Base-by-base conservation (phyloP, 1,140 invertebrate genomes). In the Melipona quadrifasciata region DNA sequence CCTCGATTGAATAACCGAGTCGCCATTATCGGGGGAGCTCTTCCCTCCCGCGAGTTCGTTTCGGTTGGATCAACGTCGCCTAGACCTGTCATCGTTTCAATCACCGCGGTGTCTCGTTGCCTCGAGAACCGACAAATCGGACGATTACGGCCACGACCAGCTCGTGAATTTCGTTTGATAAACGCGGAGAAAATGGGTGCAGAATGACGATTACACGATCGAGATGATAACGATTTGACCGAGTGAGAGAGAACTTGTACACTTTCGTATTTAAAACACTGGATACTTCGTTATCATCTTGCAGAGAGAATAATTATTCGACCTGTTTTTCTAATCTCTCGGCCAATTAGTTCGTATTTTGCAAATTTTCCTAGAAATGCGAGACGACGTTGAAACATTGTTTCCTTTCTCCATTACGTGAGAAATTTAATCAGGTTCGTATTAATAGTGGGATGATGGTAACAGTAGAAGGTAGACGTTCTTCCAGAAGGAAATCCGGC, bases 1-100 rank as follows among this genome's bases (percentile, higher is more conserved):
- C 14, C 74, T 70, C 74, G 65, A 77, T 83, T 83, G 81, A 78
- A 78, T 83, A 83, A 83, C 76, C 39, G 65, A 83, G 76, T 34
- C 82, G 47, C 77, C 77, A 80, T 84, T 84, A 84, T 80, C 76
- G 24, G n/a, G n/a, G 8, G 34, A 47, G 39, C 39, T 57, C 14
- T 27, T 64, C 47, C 24, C 73, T 58, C 31, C 19, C 24, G 19
- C 24, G 12, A n/a, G 5, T n/a, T 57, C 12, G 10, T 34, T 21
- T 39, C 51, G 16, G 51, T 34, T 74, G 51, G 51, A 57, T 74
- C 77, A 80, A 80, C 83, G 61, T 57, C 70, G 55, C 51, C 47
- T 57, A 27, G 47, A 58, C 6, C 3, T 19, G 19, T 76, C 80
- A 8, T 55, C 47, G 65, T 55, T 65, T 65, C 27, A n/a, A 61